Conservation (phyloP, 1,140 invertebrate genomes). For the Cotesia chilonis region DNA sequence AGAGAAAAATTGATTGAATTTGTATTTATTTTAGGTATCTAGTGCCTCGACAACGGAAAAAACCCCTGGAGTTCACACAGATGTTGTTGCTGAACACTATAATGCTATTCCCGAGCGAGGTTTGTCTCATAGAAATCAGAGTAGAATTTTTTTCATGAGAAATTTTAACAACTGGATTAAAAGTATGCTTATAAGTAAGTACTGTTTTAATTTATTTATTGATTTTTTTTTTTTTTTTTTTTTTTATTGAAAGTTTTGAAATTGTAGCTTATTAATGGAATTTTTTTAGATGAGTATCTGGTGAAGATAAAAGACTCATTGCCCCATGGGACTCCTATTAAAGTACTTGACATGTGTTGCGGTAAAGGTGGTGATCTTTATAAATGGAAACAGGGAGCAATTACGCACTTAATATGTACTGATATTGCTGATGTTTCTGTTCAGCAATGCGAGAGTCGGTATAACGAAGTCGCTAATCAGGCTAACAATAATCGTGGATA, state of each 20-base stretch:
- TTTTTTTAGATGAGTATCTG: conserved; percentile 70
- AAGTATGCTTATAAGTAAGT: conserved; percentile 86
- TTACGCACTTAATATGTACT: conserved; percentile 89
- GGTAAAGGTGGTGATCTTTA: conserved; percentile 97
- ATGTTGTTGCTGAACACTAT: conserved; percentile 84
- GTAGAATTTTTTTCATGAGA: conserved; percentile 90
- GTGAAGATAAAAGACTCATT: conserved; percentile 71
- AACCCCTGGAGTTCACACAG: conserved; percentile 57
- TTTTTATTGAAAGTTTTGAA: conserved; percentile 11
- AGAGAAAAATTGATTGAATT: too few relatives aligned
- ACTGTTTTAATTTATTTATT: neutral
- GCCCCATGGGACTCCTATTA: conserved; percentile 68
- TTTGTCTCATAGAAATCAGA: conserved; percentile 79
- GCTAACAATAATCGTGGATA: conserved; percentile 53
- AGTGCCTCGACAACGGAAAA: neutral
- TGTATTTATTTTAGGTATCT: neutral
- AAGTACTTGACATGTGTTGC: conserved; percentile 80
- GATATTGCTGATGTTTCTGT: conserved; percentile 95
- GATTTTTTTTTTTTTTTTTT: neutral
- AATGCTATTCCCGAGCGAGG: conserved; percentile 86
- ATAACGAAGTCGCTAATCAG: conserved; percentile 66
- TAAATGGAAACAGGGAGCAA: conserved; percentile 90
- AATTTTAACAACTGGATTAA: conserved; percentile 99
- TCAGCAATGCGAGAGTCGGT: conserved; percentile 81
- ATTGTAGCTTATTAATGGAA: neutral